phyloP scores from a whole-genome alignment of 2,797 vertebrate genomes.

The Macropodus opercularis region DNA sequence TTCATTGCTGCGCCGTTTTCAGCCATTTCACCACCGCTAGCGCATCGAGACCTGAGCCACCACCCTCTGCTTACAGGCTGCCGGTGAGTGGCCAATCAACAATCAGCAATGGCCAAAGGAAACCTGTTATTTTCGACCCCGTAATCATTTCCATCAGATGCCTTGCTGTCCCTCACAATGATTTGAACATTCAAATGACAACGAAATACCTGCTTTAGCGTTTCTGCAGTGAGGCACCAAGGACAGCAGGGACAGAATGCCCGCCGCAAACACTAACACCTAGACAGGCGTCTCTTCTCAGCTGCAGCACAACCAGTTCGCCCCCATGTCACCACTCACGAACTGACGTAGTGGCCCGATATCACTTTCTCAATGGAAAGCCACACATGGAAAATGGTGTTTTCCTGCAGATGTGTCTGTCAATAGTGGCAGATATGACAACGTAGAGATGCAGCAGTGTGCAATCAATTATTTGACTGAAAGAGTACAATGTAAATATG shows the following conservation, averaged over 20 bases:
- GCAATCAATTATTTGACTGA: too few relatives aligned
- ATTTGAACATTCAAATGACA: slow-evolving; percentile 76
- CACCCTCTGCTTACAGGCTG: slow-evolving; percentile 62
- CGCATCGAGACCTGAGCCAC: slow-evolving; percentile 54
- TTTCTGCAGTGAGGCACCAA: slow-evolving; percentile 42
- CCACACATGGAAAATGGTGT: neutral
- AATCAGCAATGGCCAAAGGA: slow-evolving; percentile 76
- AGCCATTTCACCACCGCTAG: slow-evolving; percentile 55
- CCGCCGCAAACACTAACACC: slow-evolving; percentile 21
- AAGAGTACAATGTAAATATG: too few relatives aligned
- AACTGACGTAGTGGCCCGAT: slow-evolving; percentile 11
- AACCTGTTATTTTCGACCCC: slow-evolving; percentile 84
- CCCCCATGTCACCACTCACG: slow-evolving; percentile 1
- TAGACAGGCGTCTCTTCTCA: slow-evolving; percentile 8
- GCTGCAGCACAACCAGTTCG: slow-evolving; percentile 15
- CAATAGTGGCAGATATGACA: neutral
- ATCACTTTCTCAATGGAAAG: neutral
- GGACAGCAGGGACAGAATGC: slow-evolving; percentile 49
- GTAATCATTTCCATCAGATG: slow-evolving; percentile 84
- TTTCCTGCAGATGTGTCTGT: neutral
- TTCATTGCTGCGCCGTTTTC: slow-evolving; percentile 44
- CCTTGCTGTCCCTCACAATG: slow-evolving; percentile 69
- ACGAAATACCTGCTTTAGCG: slow-evolving; percentile 49
- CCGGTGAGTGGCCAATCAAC: slow-evolving; percentile 82
- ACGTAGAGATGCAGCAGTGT: neutral